Evolutionary conservation across 2,797 vertebrate genomes (phyloP).

Genomic region (Sebastes steindachneri): DNA sequence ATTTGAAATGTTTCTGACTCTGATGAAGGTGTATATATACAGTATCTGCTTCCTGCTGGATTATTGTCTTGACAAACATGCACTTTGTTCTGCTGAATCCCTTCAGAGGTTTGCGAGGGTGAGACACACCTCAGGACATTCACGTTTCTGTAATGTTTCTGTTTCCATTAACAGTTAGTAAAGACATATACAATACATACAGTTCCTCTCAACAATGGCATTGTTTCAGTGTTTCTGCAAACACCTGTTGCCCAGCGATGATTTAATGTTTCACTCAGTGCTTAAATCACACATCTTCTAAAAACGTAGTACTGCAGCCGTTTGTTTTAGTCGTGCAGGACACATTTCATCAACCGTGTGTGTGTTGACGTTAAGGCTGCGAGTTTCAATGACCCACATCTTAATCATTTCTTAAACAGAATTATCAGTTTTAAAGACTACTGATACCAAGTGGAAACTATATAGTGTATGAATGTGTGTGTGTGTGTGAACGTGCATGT

Average conservation of each 20-base stretch:
- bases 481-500: not conserved
- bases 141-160: constrained; percentile 21
- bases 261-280: not conserved
- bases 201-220: not conserved
- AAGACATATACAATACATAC: not conserved
- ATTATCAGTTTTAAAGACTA: constrained; percentile 5
- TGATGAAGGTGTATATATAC: not conserved
- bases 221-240: not conserved
- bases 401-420: constrained; percentile 7
- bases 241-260: not conserved
- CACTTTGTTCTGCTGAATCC: constrained; percentile 1
- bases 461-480: not conserved
- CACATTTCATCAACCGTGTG: not conserved
- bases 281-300: not conserved
- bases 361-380: not conserved
- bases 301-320: not conserved
- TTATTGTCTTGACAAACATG: constrained; percentile 23
- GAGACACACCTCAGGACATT: not conserved
- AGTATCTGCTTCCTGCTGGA: not conserved
- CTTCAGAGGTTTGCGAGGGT: not conserved
- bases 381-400: constrained; percentile 8
- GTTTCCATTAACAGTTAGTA: constrained; percentile 21
- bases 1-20: not conserved
- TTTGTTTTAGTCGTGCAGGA: not conserved
- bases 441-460: constrained; percentile 40